Evolutionary conservation across 2,797 vertebrate species (phyloP), one percentile per base, ranked within the genome.

Genomic region (Cuculus canorus): DNA sequence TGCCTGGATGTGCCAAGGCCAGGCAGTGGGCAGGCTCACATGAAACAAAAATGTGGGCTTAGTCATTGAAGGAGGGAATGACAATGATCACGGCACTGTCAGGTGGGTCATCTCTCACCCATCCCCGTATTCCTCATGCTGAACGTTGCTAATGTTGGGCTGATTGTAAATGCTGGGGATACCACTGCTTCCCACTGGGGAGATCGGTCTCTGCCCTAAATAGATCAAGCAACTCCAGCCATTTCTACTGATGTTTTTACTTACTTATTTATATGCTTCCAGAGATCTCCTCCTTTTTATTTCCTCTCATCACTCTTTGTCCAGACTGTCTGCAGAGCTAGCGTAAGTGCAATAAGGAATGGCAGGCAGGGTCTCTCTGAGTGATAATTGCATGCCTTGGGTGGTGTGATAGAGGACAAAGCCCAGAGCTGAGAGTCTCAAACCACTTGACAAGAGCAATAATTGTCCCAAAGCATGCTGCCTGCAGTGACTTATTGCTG

Each of bases 361-460:
- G 95, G 94, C 91, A 94, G 92, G 90, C 86, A 92, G 77, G 81
- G 81, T 92, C 93, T 65, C 88, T 90, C 77, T 2, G 86, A 92
- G 94, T 88, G 96, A 90, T 95, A 96, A 97, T 96, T 97, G 91
- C 8, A 1, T 95, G 92, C 91, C 95, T 96, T 88, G 95, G 95
- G 91, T 93, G 95, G 90, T 87, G 95, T 94, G 90, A 90, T 82
- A 80, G 88, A 83, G 88, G 89, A 93, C 75, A 86, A 95, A 96
- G 83, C 87, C 90, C 77, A 32, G 88, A 82, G 93, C 91, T 92
- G 93, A 82, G 79, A 75, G 39, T 76, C 90, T 96, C 92, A 92
- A 93, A 88, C 48, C 86, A 85, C 96, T 91, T 93, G 92, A 94
- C 90, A 92, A 93, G 92, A 77, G 7, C 90, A 93, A 43, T 94